A percentile compares a stretch with the other conserved stretches of the same genome.
Evolutionary conservation across 2,113 vertebrate genomes (phyloP).

Genomic region (Cromileptes altivelis): DNA sequence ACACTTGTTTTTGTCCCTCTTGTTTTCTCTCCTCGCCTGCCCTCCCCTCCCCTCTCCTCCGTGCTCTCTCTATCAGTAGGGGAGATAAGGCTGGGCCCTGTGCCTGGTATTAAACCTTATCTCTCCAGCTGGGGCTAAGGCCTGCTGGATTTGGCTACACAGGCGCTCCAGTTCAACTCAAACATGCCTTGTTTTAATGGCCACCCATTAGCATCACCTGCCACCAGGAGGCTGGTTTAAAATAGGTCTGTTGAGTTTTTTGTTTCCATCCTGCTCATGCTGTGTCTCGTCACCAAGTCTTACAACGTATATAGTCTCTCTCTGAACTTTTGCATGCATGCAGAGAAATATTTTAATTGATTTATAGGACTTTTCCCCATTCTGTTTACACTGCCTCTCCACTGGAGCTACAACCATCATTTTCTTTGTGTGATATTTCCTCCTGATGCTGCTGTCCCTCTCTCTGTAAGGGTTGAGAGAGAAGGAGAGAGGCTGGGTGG

Average conservation of each 20-base stretch:
- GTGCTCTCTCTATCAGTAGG: conserved; percentile 76
- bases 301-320: conserved; percentile 10
- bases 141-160: conserved; percentile 78
- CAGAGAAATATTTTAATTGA: conserved; percentile 49
- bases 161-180: conserved; percentile 72
- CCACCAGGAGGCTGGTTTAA: conserved; percentile 46
- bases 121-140: conserved; percentile 81
- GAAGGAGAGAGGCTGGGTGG: conserved; percentile 32
- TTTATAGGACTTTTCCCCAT: conserved; percentile 37
- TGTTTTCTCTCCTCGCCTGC: conserved; percentile 69
- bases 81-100: conserved; percentile 77
- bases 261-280: conserved; percentile 9
- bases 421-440: conserved; percentile 80
- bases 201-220: conserved; percentile 74
- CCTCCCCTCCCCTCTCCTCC: conserved; percentile 46
- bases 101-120: conserved; percentile 83
- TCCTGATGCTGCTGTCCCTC: conserved; percentile 73
- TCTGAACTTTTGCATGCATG: conserved; percentile 52
- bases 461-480: conserved; percentile 62
- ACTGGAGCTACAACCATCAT: conserved; percentile 38
- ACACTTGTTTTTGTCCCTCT: conserved; percentile 83
- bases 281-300: conserved; percentile 17
- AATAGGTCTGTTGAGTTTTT: conserved; percentile 28
- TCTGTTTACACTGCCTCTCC: conserved; percentile 24
- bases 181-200: conserved; percentile 79